Evolutionary conservation across 64 coral and sea anemone species (phyloP), one percentile per base, ranked within the genome.

Genomic region (Pachyseris speciosa): DNA sequence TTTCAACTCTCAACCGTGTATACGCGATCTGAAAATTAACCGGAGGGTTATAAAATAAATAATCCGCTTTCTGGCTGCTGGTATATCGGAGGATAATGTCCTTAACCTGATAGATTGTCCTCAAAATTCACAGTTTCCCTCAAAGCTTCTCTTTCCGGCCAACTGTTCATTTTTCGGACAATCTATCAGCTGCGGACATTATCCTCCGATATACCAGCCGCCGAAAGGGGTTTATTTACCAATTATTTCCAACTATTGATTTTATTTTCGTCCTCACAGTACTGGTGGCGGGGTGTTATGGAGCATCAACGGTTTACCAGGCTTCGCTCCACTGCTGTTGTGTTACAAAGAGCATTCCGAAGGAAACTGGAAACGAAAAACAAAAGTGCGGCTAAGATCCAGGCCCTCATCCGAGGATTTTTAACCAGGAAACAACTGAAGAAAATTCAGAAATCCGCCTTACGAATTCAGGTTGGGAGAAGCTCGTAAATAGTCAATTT

Each of bases 281-380:
- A 48, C 27, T 99, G 97, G 97, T 95, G 97, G 94, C 85, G 90
- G 33, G 75, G 85, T 87, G 67, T 74, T 15, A 32, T 95, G 32
- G 43, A 86, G 31, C 94, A 90, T 37, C 69, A 84, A 12, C 73
- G 72, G n/a, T 99, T 92, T 64, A 69, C 74, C 4, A 32, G 51
- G 42, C 61, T 75, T 42, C 66, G 94, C 12, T 47, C 25, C 15
- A 66, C 94, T 17, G 64, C 72, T n/a, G 48, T 92, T 19, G 4
- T 74, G 19, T 16, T 99, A n/a, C 97, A 99, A 55, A 77, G 75
- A 38, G 45, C 70, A 51, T 39, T 72, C 9, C 83, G 94, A 65
- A 74, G 64, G 13, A 74, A 49, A 51, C 67, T 93, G 47, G 52
- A 52, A 9, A 32, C 59, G 20, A 95, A 89, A 36, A 28, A 77